Conservation (phyloP, 23 tunicate genomes). For the Styela plicata region DNA sequence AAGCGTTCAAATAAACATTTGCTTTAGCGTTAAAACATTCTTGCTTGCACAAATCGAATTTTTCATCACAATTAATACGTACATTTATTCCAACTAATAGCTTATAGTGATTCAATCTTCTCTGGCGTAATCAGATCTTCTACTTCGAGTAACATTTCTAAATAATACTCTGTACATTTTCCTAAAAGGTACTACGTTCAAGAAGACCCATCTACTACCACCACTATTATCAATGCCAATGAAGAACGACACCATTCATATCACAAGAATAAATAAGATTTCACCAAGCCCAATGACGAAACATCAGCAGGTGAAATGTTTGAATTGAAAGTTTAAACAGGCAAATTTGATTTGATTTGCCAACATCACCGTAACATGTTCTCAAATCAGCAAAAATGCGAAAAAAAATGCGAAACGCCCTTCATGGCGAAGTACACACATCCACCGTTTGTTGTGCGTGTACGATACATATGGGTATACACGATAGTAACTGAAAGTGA, state of each 20-base stretch:
- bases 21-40: no score
- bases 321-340: neutral
- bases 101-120: neutral
- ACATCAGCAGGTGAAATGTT: neutral
- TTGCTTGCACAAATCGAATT: no score
- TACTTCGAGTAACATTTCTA: no score
- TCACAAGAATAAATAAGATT: conserved; percentile 12
- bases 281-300: conserved; percentile 29
- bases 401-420: no score
- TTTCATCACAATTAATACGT: neutral
- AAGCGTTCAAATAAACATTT: no score
- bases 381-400: neutral
- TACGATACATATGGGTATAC: neutral
- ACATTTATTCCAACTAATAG: neutral
- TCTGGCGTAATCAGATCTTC: neutral
- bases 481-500: no score
- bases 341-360: no score
- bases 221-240: conserved; percentile 79
- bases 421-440: no score
- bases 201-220: neutral
- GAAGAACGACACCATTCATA: conserved; percentile 50
- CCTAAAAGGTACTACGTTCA: neutral
- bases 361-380: neutral
- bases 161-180: no score
- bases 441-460: neutral